Percentiles rank a stretch among this genome's conserved stretches.
These are phyloP conservation scores for Drosophila tani DNA, from an alignment of 1,140 invertebrate species.

Conservation along the genomic window DNA sequence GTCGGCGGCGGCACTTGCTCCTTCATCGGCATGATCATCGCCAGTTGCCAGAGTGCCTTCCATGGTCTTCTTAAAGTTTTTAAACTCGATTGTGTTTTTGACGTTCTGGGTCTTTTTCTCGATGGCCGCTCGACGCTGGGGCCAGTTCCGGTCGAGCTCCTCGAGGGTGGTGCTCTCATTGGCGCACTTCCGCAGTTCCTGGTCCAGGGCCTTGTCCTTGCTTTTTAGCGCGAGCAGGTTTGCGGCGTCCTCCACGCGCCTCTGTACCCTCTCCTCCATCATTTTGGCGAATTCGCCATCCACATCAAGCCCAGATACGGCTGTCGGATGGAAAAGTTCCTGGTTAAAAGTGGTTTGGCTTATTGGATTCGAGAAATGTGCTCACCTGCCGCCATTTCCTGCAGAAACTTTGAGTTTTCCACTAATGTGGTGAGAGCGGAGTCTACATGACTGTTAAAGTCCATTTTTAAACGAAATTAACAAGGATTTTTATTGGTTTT, in stretches of 20 bases:
- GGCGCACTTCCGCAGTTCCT: slow-evolving; percentile 2
- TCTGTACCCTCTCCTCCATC: background rate
- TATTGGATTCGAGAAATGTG: too few relatives aligned
- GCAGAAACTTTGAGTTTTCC: slow-evolving; percentile 14
- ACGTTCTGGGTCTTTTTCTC: slow-evolving; percentile 22
- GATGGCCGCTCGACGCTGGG: background rate
- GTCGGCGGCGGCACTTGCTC: background rate
- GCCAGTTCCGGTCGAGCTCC: slow-evolving; percentile 17
- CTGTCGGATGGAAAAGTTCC: background rate
- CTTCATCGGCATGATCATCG: too few relatives aligned
- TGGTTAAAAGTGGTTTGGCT: background rate
- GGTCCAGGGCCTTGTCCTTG: slow-evolving; percentile 20
- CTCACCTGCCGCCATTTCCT: slow-evolving; percentile 20
- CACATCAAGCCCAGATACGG: slow-evolving; percentile 1
- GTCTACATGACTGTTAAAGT: slow-evolving; percentile 16
- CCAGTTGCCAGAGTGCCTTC: background rate
- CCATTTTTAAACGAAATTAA: background rate
- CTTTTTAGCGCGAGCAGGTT: slow-evolving; percentile 23
- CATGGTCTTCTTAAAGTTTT: slow-evolving; percentile 27
- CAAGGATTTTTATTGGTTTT: background rate
- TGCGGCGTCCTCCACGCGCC: slow-evolving; percentile 26
- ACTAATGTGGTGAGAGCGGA: background rate
- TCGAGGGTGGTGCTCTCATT: slow-evolving; percentile 26
- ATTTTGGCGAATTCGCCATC: slow-evolving; percentile 5
- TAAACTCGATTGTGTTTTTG: slow-evolving; percentile 35